Evolutionary conservation across 2,797 vertebrate species (phyloP), one percentile per base, ranked within the genome.

Genomic region (Lycodopsis pacificus): DNA sequence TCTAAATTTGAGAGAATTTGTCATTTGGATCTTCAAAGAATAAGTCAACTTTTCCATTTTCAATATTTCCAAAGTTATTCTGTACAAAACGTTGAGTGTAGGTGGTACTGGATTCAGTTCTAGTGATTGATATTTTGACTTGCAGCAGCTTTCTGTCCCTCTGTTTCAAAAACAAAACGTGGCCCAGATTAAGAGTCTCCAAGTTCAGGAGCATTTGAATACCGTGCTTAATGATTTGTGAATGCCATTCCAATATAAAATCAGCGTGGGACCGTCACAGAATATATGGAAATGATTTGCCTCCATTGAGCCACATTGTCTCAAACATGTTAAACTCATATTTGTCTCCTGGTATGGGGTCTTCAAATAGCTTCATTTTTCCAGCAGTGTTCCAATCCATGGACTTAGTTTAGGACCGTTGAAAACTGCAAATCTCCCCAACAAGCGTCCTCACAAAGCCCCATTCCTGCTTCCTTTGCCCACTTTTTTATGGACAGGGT

Each of bases 41-140:
- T 27, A 54, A 12, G 25, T 84, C 1, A 46, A 14, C 25, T 53
- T 63, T 44, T 54, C 25, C 32, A 63, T 66, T 69, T 51, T 40
- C 13, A 71, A 71, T 20, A 73, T 72, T 17, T 79, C 42, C 5
- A 66, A 32, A 7, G 36, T 70, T 0, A 58, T 72, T 27, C 17
- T n/a, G 27, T 7, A 40, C 54, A 57, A 59, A 0, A 65, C 32
- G 0, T 57, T 20, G 3, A 51, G 3, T 3, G 27, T 61, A 13
- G 44, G 63, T 30, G 36, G 32, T 14, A 7, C 6, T 42, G 5
- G 19, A 36, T 58, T 54, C 34, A 72, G 36, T 17, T 40, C 62
- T 54, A 20, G 25, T 62, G 57, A 53, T 62, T 30, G 46, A 42
- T 57, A 38, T 30, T 10, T 13, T 19, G 1, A 46, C 15, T 44